Evolutionary conservation across 1,140 invertebrate species (phyloP), one percentile per base, ranked within the genome.

Genomic region (Tribolium madens): DNA sequence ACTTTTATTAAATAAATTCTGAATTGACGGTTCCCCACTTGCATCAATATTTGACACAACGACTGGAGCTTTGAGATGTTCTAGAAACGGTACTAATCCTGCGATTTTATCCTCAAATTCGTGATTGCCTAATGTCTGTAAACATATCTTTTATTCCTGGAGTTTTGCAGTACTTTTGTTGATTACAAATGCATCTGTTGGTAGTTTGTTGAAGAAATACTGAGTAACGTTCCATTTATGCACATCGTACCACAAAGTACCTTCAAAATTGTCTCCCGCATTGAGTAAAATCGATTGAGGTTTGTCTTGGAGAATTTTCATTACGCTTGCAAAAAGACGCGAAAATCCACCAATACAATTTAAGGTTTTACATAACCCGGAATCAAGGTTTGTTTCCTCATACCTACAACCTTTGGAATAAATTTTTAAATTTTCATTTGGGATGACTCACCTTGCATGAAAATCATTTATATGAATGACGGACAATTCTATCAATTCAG

Each of bases 261-360:
- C 95, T 84, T 96, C 94, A 83, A 92, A 96, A 83, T 93, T 93
- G 84, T 96, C 95, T 0, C 95, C 95, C 0, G 91, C 95, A 84
- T 96, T 95, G 3, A 96, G 86, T 33, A 94, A 89, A 60, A 96
- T 85, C 0, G 92, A 89, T 80, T 93, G 90, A 0, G 89, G 83
- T 76, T 88, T 83, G 79, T 92, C 85, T 71, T 87, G 78, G 17
- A 89, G 82, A 3, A 91, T 84, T 33, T 88, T 82, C 13, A 86
- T 86, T 9, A 92, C 87, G 0, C 87, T 88, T 0, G 90, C 88
- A 64, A 88, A 90, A 0, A 93, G 85, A 1, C 95, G 88, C 0
- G 94, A 90, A 76, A 94, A 90, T 4, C 95, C 95, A 0, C 95
- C 95, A n/a, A 93, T 88, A 78, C 92, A 93, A 1, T 81, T 79